phyloP scores from a whole-genome alignment of 2,797 vertebrate genomes.

The Merluccius polli region DNA sequence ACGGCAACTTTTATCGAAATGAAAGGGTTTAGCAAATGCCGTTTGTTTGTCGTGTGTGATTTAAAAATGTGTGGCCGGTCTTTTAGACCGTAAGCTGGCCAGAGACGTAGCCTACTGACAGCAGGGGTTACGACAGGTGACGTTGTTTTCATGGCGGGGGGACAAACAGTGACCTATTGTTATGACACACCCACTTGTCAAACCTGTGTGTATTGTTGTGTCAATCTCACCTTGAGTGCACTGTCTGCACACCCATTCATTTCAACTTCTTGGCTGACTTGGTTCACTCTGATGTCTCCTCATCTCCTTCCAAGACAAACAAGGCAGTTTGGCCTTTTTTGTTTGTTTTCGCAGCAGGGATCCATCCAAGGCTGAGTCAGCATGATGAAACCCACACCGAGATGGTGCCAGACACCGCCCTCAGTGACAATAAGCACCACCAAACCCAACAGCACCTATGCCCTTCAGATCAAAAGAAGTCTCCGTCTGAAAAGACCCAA shows the following conservation, averaged over 20 bases:
- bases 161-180: background rate
- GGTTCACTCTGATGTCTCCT: background rate
- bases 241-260: background rate
- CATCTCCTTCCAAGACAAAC: background rate
- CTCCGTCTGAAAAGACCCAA: constrained; percentile 67
- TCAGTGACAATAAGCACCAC: constrained; percentile 68
- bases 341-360: background rate
- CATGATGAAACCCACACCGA: constrained; percentile 75
- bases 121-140: background rate
- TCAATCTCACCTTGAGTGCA: background rate
- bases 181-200: background rate
- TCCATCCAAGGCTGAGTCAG: constrained; percentile 15
- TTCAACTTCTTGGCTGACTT: too few relatives aligned
- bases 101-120: too few relatives aligned
- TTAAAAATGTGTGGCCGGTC: background rate
- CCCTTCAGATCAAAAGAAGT: constrained; percentile 66
- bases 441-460: constrained; percentile 45
- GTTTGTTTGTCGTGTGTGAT: background rate
- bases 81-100: background rate
- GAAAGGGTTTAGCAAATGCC: background rate
- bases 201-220: background rate
- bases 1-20: background rate
- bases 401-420: constrained; percentile 73
- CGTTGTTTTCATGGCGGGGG: background rate
- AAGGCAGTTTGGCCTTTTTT: background rate